phyloP scores from a whole-genome alignment of 2,113 vertebrate species.

The Columba livia region DNA sequence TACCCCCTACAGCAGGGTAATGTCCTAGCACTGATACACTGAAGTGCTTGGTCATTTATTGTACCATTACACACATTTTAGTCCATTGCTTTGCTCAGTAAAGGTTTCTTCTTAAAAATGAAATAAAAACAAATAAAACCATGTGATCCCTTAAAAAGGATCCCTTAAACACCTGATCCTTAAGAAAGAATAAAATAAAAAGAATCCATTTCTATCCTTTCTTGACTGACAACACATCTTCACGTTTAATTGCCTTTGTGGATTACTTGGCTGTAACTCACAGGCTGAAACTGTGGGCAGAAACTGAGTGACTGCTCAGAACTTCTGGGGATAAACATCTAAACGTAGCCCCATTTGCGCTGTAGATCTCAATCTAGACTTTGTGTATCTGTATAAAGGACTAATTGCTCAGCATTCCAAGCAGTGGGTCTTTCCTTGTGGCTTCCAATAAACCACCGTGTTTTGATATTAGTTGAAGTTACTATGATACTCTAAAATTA shows the following conservation, averaged over 20 bases:
- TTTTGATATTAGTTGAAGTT: neutral
- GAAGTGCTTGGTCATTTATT: neutral
- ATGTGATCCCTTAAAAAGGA: neutral
- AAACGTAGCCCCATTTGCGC: neutral
- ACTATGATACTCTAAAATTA: neutral
- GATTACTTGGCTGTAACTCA: neutral
- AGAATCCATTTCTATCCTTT: neutral
- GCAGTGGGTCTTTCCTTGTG: neutral
- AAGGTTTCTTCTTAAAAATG: neutral
- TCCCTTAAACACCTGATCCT: neutral
- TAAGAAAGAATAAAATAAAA: neutral
- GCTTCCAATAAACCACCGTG: neutral
- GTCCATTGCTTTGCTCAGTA: neutral
- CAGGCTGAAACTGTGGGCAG: neutral
- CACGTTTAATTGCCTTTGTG: neutral
- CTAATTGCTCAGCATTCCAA: neutral
- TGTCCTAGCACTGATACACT: neutral
- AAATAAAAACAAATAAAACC: neutral
- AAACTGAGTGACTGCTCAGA: neutral
- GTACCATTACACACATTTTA: neutral
- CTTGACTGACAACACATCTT: neutral
- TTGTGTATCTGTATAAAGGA: neutral
- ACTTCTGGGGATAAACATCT: neutral
- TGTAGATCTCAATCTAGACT: neutral
- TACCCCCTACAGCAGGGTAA: neutral